phyloP scores from a whole-genome alignment of 2,888 invertebrate genomes.

The Panopea generosa region DNA sequence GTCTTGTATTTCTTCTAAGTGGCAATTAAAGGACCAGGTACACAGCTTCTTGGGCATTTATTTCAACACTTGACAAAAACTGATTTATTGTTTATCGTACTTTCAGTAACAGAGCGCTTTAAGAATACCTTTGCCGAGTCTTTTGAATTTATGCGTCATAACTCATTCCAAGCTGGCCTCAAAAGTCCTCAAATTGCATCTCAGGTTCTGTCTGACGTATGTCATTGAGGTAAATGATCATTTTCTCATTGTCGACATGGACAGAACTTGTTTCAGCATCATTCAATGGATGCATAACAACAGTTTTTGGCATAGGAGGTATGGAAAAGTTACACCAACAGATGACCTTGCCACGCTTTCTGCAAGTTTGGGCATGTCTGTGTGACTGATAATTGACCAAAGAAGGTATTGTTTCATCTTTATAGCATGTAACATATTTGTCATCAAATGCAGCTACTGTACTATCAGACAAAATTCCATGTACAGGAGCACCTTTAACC shows the following conservation, averaged over 20 bases:
- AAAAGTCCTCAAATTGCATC: too few species aligned
- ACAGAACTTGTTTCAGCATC: background rate
- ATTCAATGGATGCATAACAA: slow-evolving; percentile 27
- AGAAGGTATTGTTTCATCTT: slow-evolving; percentile 26
- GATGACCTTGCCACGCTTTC: slow-evolving; percentile 16
- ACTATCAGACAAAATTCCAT: slow-evolving; percentile 28
- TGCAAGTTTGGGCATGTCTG: slow-evolving; percentile 48
- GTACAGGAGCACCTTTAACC: slow-evolving; percentile 59
- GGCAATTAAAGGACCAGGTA: slow-evolving; percentile 59
- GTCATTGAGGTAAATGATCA: too few species aligned
- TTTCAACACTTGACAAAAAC: slow-evolving; percentile 56
- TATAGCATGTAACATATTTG: slow-evolving; percentile 43
- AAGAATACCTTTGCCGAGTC: too few species aligned
- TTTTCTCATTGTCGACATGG: slow-evolving; percentile 2
- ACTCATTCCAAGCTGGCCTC: too few species aligned
- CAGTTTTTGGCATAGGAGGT: slow-evolving; percentile 30
- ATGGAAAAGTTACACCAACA: slow-evolving; percentile 52
- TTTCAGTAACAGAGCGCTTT: too few species aligned
- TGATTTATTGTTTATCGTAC: slow-evolving; percentile 40
- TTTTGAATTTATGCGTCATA: too few species aligned
- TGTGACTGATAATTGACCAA: slow-evolving; percentile 29
- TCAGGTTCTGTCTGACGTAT: too few species aligned
- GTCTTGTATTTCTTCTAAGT: slow-evolving; percentile 31
- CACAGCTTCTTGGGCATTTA: slow-evolving; percentile 57
- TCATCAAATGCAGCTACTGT: too few species aligned